phyloP scores from a whole-genome alignment of 2,888 invertebrate species.

The Drymonia ruficornis region DNA sequence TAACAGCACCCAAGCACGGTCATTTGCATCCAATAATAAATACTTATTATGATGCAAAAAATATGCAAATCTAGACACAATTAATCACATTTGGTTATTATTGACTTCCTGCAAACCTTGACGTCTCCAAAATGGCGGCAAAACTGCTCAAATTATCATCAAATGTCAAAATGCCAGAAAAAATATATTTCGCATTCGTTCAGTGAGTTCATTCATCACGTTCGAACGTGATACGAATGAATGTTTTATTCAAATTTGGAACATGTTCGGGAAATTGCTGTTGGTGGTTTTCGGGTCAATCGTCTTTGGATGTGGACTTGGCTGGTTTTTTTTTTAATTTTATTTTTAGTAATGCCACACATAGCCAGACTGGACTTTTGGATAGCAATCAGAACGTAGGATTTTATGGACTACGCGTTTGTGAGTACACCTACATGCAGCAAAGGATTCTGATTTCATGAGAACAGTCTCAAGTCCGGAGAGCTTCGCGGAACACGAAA shows the following conservation, averaged over 20 bases:
- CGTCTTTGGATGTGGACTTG: conserved; percentile 15
- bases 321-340: conserved; percentile 7
- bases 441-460: conserved; percentile 33
- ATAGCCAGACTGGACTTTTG: too few relatives aligned
- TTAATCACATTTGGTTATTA: not conserved
- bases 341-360: too few relatives aligned
- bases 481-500: conserved; percentile 22
- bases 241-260: conserved; percentile 34
- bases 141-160: conserved; percentile 33
- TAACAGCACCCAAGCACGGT: too few relatives aligned
- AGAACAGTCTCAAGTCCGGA: conserved; percentile 15
- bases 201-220: conserved; percentile 46
- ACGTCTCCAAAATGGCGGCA: conserved; percentile 18
- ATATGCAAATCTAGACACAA: not conserved
- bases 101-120: conserved; percentile 1
- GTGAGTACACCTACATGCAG: too few relatives aligned
- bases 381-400: too few relatives aligned
- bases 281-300: not conserved
- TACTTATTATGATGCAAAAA: not conserved
- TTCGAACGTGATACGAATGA: conserved; percentile 41
- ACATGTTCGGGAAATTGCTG: conserved; percentile 20
- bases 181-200: conserved; percentile 34
- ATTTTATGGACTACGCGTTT: too few relatives aligned
- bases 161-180: conserved; percentile 28
- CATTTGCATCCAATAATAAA: too few relatives aligned